Evolutionary conservation across 2,797 vertebrate species (phyloP).

Genomic region (Heliangelus exortis): DNA sequence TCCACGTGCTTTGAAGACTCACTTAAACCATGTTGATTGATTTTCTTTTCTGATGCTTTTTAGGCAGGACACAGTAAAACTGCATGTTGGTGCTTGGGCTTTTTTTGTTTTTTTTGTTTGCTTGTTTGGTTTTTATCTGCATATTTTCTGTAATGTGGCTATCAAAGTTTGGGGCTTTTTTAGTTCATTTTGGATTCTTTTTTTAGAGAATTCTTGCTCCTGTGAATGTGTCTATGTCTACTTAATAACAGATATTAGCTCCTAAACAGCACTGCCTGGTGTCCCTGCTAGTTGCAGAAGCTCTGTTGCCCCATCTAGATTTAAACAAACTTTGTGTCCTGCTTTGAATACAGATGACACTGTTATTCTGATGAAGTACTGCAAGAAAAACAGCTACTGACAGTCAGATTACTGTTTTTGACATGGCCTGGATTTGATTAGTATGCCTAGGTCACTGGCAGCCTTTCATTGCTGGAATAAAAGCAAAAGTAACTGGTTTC

Average conservation of each 20-base stretch:
- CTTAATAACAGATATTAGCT: neutral
- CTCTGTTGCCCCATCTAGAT: neutral
- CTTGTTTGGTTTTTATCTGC: neutral
- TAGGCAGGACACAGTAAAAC: neutral
- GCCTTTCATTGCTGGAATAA: constrained; percentile 14
- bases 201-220: neutral
- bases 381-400: neutral
- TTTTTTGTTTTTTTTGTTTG: neutral
- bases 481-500: constrained; percentile 43
- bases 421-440: constrained; percentile 37
- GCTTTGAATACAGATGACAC: neutral
- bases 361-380: neutral
- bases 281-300: neutral
- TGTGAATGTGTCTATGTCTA: neutral
- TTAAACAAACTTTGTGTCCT: neutral
- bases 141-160: neutral
- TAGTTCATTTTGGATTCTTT: neutral
- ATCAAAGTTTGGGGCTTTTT: neutral
- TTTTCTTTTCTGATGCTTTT: neutral
- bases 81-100: neutral
- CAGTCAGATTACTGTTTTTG: constrained; percentile 25
- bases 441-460: constrained; percentile 17
- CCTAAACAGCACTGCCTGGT: neutral
- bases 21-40: neutral
- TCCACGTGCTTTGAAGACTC: neutral